Conservation (phyloP, 2,113 vertebrate species). For the Miniopterus natalensis region DNA sequence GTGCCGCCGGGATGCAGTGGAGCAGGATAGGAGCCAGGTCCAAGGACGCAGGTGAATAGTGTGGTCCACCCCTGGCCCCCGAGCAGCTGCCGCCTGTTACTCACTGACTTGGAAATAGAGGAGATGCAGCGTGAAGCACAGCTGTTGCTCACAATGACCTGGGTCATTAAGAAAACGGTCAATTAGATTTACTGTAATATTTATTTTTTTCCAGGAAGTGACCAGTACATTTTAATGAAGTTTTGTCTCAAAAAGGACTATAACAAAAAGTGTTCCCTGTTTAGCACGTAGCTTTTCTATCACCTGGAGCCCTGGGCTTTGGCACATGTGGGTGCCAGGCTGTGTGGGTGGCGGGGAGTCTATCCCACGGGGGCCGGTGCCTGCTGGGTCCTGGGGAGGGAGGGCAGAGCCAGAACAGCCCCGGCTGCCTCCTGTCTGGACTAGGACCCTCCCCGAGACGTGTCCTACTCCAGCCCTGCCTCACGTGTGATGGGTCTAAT, state of each 20-base stretch:
- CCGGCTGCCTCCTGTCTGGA: neutral
- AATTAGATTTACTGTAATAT: neutral
- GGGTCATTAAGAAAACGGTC: neutral
- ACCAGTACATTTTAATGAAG: neutral
- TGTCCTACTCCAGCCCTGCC: neutral
- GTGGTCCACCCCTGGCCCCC: accelerated
- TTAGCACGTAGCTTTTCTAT: accelerated
- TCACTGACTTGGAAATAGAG: neutral
- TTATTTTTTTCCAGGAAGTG: neutral
- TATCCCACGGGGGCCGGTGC: neutral
- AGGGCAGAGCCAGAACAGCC: neutral
- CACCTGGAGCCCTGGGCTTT: neutral
- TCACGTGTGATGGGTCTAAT: neutral
- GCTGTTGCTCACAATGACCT: no score
- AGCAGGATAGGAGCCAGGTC: neutral
- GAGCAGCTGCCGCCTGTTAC: neutral
- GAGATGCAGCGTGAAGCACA: neutral
- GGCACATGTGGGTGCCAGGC: neutral
- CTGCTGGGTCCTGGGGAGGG: neutral
- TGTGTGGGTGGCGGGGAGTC: accelerated
- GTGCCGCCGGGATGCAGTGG: neutral
- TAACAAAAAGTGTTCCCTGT: neutral
- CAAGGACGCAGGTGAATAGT: accelerated
- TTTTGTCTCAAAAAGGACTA: neutral
- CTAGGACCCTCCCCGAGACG: neutral